Evolutionary conservation across 1,140 invertebrate species (phyloP).

Genomic region (Drosophila suzukii): DNA sequence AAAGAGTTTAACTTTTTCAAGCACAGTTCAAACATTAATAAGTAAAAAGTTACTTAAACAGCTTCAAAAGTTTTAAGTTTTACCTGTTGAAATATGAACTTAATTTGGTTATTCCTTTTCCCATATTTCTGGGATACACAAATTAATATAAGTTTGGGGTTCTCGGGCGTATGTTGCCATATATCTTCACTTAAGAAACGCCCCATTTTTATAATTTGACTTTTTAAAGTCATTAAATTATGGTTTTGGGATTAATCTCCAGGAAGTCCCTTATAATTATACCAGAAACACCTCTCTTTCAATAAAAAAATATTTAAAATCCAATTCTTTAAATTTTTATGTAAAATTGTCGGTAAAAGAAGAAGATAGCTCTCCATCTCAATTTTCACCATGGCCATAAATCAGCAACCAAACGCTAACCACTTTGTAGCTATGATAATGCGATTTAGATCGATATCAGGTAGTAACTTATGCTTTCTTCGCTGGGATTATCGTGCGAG

Average conservation of each 20-base stretch:
- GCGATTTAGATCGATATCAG: slow-evolving; percentile 61
- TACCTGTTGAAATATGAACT: not conserved
- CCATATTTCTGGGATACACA: not conserved
- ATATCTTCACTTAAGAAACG: not conserved
- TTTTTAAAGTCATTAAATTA: not conserved
- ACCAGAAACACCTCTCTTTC: not conserved
- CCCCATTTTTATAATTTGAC: not conserved
- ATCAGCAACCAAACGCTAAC: slow-evolving; percentile 43
- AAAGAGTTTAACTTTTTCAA: not conserved
- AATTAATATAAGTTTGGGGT: no score
- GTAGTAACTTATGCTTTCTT: slow-evolving; percentile 67
- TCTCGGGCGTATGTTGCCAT: no score
- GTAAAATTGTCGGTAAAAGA: not conserved
- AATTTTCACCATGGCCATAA: slow-evolving; percentile 36
- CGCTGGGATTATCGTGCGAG: slow-evolving; percentile 21
- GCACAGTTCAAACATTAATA: no score
- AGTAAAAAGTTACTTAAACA: no score
- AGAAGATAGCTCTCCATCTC: not conserved
- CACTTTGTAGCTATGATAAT: slow-evolving; percentile 48
- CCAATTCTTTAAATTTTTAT: not conserved
- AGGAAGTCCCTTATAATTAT: not conserved
- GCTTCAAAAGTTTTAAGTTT: not conserved
- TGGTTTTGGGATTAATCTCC: not conserved
- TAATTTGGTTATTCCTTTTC: not conserved
- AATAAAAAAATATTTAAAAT: not conserved